phyloP scores from a whole-genome alignment of 1,140 invertebrate genomes.

The Hermetia illucens region DNA sequence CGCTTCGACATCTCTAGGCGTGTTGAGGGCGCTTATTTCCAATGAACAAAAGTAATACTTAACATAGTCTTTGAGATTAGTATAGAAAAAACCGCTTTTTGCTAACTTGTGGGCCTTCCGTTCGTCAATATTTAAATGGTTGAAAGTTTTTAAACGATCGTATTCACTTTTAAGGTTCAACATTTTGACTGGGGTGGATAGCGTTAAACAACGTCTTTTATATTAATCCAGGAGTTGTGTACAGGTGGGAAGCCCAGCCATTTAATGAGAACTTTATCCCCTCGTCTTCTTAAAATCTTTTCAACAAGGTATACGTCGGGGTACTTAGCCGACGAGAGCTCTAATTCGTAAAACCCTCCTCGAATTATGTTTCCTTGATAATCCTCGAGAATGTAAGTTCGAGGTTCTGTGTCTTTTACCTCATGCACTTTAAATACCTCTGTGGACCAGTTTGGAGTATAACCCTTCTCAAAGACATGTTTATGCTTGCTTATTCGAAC shows the following conservation, averaged over 20 bases:
- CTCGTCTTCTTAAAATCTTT: slow-evolving; percentile 16
- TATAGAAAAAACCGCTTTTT: too few relatives aligned
- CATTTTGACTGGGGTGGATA: too few relatives aligned
- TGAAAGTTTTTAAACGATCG: too few relatives aligned
- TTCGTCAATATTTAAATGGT: too few relatives aligned
- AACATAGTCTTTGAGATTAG: too few relatives aligned
- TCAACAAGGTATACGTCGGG: slow-evolving; percentile 18
- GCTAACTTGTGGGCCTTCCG: too few relatives aligned
- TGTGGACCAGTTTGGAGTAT: slow-evolving; percentile 28
- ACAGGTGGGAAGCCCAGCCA: slow-evolving; percentile 18
- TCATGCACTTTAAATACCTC: slow-evolving; percentile 27
- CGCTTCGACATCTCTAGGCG: too few relatives aligned
- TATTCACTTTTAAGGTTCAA: too few relatives aligned
- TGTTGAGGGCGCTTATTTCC: too few relatives aligned
- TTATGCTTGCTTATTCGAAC: slow-evolving; percentile 28
- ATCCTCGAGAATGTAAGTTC: slow-evolving; percentile 23
- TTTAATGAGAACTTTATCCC: slow-evolving; percentile 20
- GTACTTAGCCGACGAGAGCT: slow-evolving; percentile 18
- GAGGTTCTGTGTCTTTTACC: slow-evolving; percentile 19
- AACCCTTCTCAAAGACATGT: slow-evolving; percentile 27
- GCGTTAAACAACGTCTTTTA: slow-evolving; percentile 6
- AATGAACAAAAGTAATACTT: too few relatives aligned
- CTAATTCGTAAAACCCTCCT: slow-evolving; percentile 25
- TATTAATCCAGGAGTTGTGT: slow-evolving; percentile 19
- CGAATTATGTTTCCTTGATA: slow-evolving; percentile 14